A percentile compares a stretch with the other conserved stretches of the same genome.
Conservation (phyloP, 1,140 invertebrate genomes). For the Lerema accius region DNA sequence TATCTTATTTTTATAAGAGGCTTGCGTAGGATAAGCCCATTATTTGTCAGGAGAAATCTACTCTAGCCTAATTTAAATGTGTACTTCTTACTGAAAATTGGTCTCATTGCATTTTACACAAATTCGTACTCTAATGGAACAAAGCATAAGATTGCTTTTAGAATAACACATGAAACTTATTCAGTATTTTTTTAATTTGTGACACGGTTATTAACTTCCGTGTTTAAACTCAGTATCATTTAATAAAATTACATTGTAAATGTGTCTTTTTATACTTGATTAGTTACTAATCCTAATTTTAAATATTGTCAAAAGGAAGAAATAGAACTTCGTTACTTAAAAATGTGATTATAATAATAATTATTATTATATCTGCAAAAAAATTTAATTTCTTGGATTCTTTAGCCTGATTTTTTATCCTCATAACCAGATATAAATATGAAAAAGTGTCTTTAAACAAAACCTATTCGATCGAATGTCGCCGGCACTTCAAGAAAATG, state of each 20-base stretch:
- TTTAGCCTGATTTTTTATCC: too few species aligned
- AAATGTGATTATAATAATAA: too few species aligned
- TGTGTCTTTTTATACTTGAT: too few species aligned
- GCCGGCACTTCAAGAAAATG: slow-evolving; percentile 13
- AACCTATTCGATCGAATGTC: not conserved
- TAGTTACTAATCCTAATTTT: too few species aligned
- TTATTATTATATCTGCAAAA: too few species aligned
- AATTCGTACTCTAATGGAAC: not conserved
- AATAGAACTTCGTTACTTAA: too few species aligned
- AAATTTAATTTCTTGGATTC: too few species aligned
- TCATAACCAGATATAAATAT: too few species aligned
- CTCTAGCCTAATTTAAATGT: slow-evolving; percentile 5
- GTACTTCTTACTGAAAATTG: not conserved
- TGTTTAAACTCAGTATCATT: too few species aligned
- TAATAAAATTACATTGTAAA: too few species aligned
- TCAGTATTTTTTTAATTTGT: not conserved
- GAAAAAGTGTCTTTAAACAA: not conserved
- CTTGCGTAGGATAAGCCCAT: slow-evolving; percentile 13
- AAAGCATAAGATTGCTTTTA: not conserved
- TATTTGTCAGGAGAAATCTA: slow-evolving; percentile 8
- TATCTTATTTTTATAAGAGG: slow-evolving; percentile 14
- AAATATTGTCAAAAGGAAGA: too few species aligned
- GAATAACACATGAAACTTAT: not conserved
- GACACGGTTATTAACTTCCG: too few species aligned
- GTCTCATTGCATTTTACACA: not conserved